Evolutionary conservation across 2,113 vertebrate genomes (phyloP).

Genomic region (Rhinichthys klamathensis): DNA sequence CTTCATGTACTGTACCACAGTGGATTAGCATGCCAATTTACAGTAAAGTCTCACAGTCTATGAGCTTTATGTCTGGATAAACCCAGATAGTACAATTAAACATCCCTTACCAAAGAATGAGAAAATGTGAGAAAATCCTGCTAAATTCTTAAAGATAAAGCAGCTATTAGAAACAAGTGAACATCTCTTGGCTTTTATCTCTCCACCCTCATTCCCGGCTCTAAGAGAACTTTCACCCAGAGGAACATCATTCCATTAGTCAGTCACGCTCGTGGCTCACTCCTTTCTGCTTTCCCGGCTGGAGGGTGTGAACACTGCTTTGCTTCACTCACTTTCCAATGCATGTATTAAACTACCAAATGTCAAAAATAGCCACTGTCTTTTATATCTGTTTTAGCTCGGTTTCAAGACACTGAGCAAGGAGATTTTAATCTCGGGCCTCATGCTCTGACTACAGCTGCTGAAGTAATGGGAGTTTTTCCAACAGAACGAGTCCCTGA

Average conservation of each 20-base stretch:
- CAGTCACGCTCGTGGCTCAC: not conserved
- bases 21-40: not conserved
- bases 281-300: conserved; percentile 4
- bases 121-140: conserved; percentile 54
- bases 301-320: conserved; percentile 8
- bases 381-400: conserved; percentile 38
- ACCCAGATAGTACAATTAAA: not conserved
- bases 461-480: conserved; percentile 2
- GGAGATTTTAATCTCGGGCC: conserved; percentile 20
- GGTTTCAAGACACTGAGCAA: conserved; percentile 23
- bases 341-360: conserved; percentile 5
- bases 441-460: not conserved
- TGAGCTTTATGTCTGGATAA: not conserved
- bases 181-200: conserved; percentile 46
- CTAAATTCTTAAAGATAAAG: conserved; percentile 64
- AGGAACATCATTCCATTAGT: conserved; percentile 29
- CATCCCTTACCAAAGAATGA: not conserved
- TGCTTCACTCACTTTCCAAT: conserved; percentile 25
- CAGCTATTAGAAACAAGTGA: conserved; percentile 37
- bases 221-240: conserved; percentile 25
- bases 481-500: conserved; percentile 1
- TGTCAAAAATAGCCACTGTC: conserved; percentile 9
- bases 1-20: not conserved
- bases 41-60: not conserved
- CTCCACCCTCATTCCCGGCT: not conserved